These are phyloP conservation scores for Oncorhynchus clarkii DNA, from an alignment of 2,113 vertebrate genomes.

Conservation along the genomic window DNA sequence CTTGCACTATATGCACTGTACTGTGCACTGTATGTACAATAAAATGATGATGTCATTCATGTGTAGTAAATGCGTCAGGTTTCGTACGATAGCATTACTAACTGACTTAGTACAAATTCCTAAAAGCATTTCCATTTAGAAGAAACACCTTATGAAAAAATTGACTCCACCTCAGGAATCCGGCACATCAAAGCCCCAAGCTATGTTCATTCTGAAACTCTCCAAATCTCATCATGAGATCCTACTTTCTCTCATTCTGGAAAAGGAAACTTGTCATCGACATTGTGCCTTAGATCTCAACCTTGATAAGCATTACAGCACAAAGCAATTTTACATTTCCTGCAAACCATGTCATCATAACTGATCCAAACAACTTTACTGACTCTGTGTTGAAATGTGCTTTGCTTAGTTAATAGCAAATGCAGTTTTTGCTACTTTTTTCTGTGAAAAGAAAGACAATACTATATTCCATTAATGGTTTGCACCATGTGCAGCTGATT, in stretches of 20 bases:
- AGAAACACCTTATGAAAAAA: neutral
- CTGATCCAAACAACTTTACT: neutral
- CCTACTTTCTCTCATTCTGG: neutral
- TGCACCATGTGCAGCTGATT: neutral
- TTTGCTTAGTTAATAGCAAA: neutral
- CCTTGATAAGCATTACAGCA: no score
- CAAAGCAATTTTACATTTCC: neutral
- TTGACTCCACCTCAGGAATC: neutral
- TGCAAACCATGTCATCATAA: neutral
- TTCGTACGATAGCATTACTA: neutral
- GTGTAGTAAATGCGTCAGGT: neutral
- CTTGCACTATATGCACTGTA: neutral
- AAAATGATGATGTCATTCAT: neutral
- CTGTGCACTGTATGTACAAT: neutral
- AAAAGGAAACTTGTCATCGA: neutral
- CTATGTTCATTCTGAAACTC: conserved; percentile 1
- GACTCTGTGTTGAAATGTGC: neutral
- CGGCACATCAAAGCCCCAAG: neutral
- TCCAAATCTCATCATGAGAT: neutral
- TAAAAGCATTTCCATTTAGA: neutral
- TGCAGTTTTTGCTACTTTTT: neutral
- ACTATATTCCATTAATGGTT: neutral
- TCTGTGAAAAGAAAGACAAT: neutral
- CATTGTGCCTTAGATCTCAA: no score
- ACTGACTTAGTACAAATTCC: neutral